Evolutionary conservation across 1,140 invertebrate genomes (phyloP).

Genomic region (Araneus ventricosus): DNA sequence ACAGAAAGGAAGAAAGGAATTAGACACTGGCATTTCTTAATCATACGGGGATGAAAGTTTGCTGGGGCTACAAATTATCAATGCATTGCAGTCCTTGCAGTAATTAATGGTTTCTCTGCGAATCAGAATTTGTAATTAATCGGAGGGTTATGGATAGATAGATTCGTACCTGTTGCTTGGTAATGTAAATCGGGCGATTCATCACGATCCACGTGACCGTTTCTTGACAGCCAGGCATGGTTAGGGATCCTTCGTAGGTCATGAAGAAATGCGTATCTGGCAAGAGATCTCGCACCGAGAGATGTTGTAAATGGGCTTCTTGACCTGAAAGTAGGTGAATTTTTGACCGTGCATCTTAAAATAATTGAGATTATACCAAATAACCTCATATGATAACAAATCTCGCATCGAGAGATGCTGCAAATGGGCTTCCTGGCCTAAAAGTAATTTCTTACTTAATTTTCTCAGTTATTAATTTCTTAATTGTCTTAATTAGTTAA

Average conservation of each 20-base stretch:
- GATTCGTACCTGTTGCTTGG: constrained; percentile 91
- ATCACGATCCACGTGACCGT: constrained; percentile 93
- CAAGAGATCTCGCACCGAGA: constrained; percentile 88
- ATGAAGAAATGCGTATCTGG: constrained; percentile 95
- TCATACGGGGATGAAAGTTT: constrained; percentile 9
- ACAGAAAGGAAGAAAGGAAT: constrained; percentile 51
- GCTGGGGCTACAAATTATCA: constrained; percentile 15
- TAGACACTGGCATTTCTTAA: constrained; percentile 21
- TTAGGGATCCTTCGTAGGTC: constrained; percentile 97
- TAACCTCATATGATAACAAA: neutral
- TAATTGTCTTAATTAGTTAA: no score
- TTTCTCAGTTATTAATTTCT: no score
- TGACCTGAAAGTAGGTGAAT: constrained; percentile 41
- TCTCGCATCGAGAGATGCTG: no score
- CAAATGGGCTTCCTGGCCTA: no score
- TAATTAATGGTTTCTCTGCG: constrained; percentile 8
- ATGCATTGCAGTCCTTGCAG: neutral
- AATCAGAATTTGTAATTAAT: constrained; percentile 9
- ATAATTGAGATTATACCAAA: neutral
- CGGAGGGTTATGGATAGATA: neutral
- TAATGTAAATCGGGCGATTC: constrained; percentile 98
- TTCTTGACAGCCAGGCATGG: constrained; percentile 87
- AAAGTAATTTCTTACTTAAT: no score
- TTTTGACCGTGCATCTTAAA: neutral
- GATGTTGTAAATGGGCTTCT: constrained; percentile 57